Conservation (phyloP, 2,113 vertebrate genomes). For the Eidolon helvum region DNA sequence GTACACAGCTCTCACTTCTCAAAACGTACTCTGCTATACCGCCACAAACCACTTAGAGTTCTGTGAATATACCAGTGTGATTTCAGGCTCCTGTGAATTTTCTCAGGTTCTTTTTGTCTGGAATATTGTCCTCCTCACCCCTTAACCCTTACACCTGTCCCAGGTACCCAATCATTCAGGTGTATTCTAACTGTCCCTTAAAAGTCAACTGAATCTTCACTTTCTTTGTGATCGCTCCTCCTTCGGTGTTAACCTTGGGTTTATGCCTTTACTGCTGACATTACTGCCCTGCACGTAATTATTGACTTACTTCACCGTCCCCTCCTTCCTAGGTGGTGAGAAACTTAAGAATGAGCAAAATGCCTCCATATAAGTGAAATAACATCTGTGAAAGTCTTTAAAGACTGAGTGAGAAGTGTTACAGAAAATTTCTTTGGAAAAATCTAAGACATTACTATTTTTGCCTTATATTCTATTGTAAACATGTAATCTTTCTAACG, state of each 20-base stretch:
- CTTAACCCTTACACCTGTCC: neutral
- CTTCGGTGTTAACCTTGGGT: neutral
- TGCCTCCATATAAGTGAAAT: neutral
- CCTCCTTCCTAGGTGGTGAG: neutral
- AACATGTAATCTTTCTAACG: neutral
- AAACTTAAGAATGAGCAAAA: neutral
- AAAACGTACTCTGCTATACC: neutral
- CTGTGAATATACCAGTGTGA: neutral
- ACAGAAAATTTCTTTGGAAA: slow-evolving; percentile 6
- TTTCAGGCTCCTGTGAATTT: neutral
- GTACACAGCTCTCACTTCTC: neutral
- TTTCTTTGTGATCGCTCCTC: neutral
- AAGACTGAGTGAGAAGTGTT: neutral
- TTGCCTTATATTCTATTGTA: neutral
- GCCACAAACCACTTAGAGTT: neutral
- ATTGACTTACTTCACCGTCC: neutral
- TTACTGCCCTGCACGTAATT: neutral
- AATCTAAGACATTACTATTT: slow-evolving; percentile 23
- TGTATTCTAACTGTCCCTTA: neutral
- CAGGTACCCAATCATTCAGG: neutral
- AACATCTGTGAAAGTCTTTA: neutral
- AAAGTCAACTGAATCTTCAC: neutral
- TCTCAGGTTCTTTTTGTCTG: neutral
- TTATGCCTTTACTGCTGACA: neutral
- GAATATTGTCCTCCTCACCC: neutral